Conservation (phyloP, 1,140 invertebrate species). For the Caenorhabditis remanei region DNA sequence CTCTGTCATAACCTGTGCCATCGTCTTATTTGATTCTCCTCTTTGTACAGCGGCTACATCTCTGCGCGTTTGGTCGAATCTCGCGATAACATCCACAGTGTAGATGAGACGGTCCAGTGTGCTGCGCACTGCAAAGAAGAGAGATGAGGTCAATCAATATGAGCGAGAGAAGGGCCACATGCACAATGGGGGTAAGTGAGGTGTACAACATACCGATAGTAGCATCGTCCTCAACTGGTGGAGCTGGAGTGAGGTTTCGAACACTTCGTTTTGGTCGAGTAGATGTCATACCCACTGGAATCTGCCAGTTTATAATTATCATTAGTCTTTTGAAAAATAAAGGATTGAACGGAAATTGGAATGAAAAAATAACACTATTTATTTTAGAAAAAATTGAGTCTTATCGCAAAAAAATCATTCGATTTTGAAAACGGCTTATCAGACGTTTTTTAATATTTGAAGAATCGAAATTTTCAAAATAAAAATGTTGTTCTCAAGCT, state of each 20-base stretch:
- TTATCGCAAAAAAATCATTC: too few species aligned
- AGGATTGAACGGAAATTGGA: background rate
- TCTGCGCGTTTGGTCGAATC: background rate
- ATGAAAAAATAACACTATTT: too few species aligned
- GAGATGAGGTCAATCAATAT: background rate
- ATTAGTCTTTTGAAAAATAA: background rate
- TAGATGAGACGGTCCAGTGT: background rate
- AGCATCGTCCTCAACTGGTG: conserved; percentile 24
- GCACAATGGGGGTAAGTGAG: background rate
- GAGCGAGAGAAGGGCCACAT: background rate
- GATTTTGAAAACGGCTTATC: too few species aligned
- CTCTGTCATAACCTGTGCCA: conserved; percentile 28
- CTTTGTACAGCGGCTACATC: conserved; percentile 18
- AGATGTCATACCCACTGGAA: conserved; percentile 43
- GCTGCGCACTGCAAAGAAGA: conserved; percentile 26
- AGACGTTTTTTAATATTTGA: too few species aligned
- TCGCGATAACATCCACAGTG: conserved; percentile 21
- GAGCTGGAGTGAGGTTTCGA: background rate
- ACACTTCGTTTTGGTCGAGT: conserved; percentile 32
- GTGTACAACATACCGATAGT: background rate
- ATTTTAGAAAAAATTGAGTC: too few species aligned
- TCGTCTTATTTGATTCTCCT: conserved; percentile 9
- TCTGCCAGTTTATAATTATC: background rate
- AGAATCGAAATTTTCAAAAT: too few species aligned
- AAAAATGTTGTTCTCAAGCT: too few species aligned